Evolutionary conservation across 1,140 invertebrate species (phyloP).

Genomic region (Macrotrachela quadricornifera): DNA sequence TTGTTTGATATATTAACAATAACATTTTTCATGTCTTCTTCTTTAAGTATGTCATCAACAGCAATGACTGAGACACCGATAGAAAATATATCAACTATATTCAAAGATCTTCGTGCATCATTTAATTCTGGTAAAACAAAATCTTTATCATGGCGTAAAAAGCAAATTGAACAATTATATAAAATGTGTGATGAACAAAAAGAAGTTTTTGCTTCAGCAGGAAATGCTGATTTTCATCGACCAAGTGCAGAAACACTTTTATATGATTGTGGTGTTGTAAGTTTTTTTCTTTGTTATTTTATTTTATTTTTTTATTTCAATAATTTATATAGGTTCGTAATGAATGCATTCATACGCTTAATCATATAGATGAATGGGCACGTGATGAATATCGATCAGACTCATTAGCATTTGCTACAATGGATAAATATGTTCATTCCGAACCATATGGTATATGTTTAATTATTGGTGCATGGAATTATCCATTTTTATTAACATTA

Average conservation of each 20-base stretch:
- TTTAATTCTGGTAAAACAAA: conserved; percentile 21
- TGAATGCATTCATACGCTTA: no score
- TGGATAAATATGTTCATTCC: conserved; percentile 22
- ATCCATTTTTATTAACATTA: conserved; percentile 64
- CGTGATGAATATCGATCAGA: no score
- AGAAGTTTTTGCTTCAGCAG: conserved; percentile 44
- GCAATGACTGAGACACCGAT: no score
- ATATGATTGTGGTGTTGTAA: no score
- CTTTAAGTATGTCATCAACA: no score
- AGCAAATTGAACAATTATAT: conserved; percentile 50
- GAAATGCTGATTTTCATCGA: conserved; percentile 56
- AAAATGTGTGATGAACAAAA: conserved; percentile 57
- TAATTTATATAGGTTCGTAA: no score
- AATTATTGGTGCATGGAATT: conserved; percentile 89
- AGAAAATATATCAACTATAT: background rate
- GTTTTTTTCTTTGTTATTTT: no score
- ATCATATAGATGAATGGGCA: no score
- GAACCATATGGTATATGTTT: conserved; percentile 53
- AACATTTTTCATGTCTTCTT: no score
- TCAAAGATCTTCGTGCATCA: conserved; percentile 11
- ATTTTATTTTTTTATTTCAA: no score
- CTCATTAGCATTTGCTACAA: no score
- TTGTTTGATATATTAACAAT: no score
- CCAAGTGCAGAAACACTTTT: conserved; percentile 18
- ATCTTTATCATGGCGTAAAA: conserved; percentile 38